These are phyloP conservation scores for Nephrotoma flavescens DNA, from an alignment of 2,888 invertebrate species.

Conservation along the genomic window DNA sequence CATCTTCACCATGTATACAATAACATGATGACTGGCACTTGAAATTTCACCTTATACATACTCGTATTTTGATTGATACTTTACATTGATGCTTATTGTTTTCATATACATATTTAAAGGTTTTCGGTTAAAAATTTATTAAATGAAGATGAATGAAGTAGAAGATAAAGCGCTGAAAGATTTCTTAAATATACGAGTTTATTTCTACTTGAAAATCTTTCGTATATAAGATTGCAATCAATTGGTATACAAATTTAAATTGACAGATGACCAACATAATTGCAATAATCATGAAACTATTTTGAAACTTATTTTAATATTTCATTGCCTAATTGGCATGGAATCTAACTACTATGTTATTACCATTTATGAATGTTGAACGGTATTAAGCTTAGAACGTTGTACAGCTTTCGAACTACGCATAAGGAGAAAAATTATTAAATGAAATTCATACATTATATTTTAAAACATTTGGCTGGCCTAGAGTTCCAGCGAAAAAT, in stretches of 20 bases:
- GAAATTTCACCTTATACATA: background rate
- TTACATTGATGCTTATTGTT: background rate
- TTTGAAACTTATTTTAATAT: background rate
- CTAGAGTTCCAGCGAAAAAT: too few relatives aligned
- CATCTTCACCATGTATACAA: background rate
- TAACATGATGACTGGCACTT: background rate
- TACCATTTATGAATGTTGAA: too few relatives aligned
- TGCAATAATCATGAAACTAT: background rate
- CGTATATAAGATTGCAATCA: background rate
- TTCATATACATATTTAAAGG: background rate
- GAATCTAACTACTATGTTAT: too few relatives aligned
- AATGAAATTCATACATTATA: too few relatives aligned
- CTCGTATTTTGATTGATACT: background rate
- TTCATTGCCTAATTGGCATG: background rate
- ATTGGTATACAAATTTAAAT: background rate
- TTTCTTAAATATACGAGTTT: background rate
- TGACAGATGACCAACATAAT: background rate
- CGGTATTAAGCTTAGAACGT: too few relatives aligned
- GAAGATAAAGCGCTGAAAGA: background rate
- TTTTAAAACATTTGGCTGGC: too few relatives aligned
- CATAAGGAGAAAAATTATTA: too few relatives aligned
- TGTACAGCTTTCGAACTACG: too few relatives aligned
- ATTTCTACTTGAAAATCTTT: background rate
- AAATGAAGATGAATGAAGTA: background rate
- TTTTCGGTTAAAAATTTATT: background rate